Percentiles rank a stretch among this genome's conserved stretches.
phyloP scores from a whole-genome alignment of 2,113 vertebrate genomes.

The Oxygymnocypris stewartii region DNA sequence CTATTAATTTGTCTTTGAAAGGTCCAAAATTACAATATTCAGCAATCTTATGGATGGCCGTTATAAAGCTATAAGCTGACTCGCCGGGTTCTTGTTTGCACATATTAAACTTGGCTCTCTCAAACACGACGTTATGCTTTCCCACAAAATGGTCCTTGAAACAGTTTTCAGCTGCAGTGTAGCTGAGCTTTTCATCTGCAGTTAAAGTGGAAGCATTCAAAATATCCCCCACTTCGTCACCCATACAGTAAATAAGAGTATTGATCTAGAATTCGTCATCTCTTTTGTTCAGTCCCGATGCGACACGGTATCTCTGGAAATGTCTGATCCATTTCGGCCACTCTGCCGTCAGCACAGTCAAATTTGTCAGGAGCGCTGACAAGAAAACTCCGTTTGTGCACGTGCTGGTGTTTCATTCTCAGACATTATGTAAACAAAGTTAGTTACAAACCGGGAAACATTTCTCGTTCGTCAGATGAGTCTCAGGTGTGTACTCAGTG shows the following conservation, averaged over 20 bases:
- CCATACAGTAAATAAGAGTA: neutral
- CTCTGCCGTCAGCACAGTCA: too few species aligned
- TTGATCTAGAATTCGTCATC: neutral
- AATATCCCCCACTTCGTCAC: neutral
- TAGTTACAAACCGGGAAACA: too few species aligned
- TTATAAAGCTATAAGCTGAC: neutral
- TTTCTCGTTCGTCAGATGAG: too few species aligned
- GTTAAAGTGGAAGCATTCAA: too few species aligned
- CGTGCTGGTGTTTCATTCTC: too few species aligned
- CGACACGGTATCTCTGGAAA: neutral
- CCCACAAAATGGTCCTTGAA: neutral
- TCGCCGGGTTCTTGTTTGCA: neutral
- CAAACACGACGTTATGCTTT: neutral
- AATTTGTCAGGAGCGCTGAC: too few species aligned
- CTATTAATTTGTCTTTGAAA: neutral
- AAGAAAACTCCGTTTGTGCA: too few species aligned
- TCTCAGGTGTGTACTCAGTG: too few species aligned
- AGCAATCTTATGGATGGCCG: too few species aligned
- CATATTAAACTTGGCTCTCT: neutral
- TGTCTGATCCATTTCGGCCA: neutral
- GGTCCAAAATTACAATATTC: neutral
- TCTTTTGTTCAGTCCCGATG: neutral
- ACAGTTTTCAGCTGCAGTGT: too few species aligned
- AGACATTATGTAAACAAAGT: too few species aligned
- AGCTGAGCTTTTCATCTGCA: too few species aligned